phyloP scores from a whole-genome alignment of 2,797 vertebrate genomes.

The Acanthurus tractus region DNA sequence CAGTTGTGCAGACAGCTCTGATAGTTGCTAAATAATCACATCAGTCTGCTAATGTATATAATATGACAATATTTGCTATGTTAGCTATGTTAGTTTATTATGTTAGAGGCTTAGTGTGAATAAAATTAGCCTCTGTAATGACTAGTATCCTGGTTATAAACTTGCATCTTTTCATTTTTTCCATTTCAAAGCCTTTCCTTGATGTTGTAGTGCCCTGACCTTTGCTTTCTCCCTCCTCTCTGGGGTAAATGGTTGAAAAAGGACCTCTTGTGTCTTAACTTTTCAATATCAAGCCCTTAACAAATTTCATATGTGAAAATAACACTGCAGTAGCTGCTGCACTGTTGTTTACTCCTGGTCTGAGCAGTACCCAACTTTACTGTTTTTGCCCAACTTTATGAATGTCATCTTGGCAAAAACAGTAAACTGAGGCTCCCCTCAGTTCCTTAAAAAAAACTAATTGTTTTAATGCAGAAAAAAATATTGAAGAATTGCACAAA shows the following conservation, averaged over 20 bases:
- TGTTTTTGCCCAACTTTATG: no score
- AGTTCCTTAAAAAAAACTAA: background rate
- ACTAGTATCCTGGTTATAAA: conserved; percentile 61
- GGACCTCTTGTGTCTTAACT: conserved; percentile 4
- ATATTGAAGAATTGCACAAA: background rate
- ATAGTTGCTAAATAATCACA: no score
- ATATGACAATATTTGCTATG: no score
- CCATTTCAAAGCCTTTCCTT: conserved; percentile 9
- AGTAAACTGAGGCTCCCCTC: background rate
- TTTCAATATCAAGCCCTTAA: background rate
- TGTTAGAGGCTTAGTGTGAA: no score
- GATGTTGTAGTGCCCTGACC: conserved; percentile 16
- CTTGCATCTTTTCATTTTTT: conserved; percentile 90
- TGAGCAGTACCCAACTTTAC: background rate
- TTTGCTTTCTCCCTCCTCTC: background rate
- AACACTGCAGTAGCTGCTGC: background rate
- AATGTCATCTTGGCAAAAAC: no score
- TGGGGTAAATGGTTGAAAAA: conserved; percentile 28
- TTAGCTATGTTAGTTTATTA: no score
- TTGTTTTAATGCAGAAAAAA: background rate
- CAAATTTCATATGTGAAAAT: background rate
- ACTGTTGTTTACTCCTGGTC: background rate
- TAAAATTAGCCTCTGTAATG: background rate
- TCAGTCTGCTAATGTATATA: no score
- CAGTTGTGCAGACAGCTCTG: no score